A percentile compares a stretch with the other conserved stretches of the same genome.
phyloP scores from a whole-genome alignment of 2,113 vertebrate genomes.

The Serinus canaria region DNA sequence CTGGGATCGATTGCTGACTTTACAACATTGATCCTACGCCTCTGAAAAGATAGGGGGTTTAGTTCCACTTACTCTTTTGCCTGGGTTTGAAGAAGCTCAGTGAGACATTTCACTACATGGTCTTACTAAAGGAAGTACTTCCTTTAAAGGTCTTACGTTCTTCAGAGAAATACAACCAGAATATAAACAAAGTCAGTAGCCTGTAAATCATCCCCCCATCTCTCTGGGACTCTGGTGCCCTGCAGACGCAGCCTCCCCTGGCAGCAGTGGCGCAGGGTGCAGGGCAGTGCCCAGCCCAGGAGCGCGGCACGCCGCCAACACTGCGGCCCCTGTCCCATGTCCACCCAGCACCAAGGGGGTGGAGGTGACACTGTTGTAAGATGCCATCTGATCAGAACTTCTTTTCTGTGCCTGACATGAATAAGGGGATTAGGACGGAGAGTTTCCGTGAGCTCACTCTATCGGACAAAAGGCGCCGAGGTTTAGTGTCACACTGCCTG shows the following conservation, averaged over 20 bases:
- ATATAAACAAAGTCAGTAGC: background rate
- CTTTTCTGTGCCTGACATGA: constrained; percentile 93
- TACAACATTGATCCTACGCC: background rate
- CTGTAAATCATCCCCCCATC: background rate
- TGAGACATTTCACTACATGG: background rate
- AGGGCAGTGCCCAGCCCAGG: background rate
- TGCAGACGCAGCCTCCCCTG: background rate
- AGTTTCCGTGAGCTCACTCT: constrained; percentile 95
- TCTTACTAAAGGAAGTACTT: background rate
- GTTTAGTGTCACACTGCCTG: constrained; percentile 94
- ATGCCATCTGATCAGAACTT: constrained; percentile 79
- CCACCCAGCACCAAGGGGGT: constrained; percentile 79
- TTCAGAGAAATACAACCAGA: background rate
- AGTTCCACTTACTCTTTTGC: background rate
- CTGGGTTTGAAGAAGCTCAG: background rate
- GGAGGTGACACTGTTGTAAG: constrained; percentile 79
- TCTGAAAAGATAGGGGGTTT: background rate
- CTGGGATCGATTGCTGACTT: constrained; percentile 66
- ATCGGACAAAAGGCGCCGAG: constrained; percentile 87
- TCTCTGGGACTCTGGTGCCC: background rate
- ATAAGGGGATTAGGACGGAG: constrained; percentile 98
- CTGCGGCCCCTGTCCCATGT: constrained; percentile 65
- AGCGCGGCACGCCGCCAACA: background rate
- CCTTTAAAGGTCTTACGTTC: background rate
- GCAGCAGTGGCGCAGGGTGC: background rate